Base-by-base conservation (phyloP, 1,140 invertebrate genomes). In the Wasmannia auropunctata region DNA sequence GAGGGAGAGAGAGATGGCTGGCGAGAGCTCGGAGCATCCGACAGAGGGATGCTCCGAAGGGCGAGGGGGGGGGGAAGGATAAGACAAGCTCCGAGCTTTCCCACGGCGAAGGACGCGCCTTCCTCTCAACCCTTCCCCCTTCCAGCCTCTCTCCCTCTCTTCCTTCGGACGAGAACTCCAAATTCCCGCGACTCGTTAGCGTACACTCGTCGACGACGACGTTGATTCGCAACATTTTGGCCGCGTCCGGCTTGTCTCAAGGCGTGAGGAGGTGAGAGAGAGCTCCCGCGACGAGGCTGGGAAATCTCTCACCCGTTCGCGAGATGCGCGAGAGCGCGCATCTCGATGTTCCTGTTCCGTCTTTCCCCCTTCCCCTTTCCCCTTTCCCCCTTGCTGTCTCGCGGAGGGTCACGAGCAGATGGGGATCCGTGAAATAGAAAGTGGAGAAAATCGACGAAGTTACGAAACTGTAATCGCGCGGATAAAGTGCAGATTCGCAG, bases 251-350 rank as follows among this genome's bases (percentile, higher is more conserved):
- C n/a, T n/a, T n/a, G n/a, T n/a, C n/a, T n/a, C n/a, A n/a, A n/a
- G n/a, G n/a, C n/a, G n/a, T n/a, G n/a, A n/a, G n/a, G n/a, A n/a
- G n/a, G n/a, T n/a, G n/a, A n/a, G n/a, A n/a, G n/a, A n/a, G n/a
- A n/a, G n/a, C n/a, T 46, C 11, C 5, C 37, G 37, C 4, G 5
- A 54, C 14, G 22, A 22, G 22, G 51, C 22, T n/a, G n/a, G 51
- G 51, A 3, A 54, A n/a, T 58, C 56, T 58, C 22, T 54, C 2
- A 6, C 6, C n/a, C 10, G 56, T 58, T 43, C 37, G n/a, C 63
- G 63, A 65, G 63, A 43, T 67, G 63, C n/a, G n/a, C n/a, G n/a
- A n/a, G n/a, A n/a, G 6, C 51, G n/a, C 63, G 37, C 63, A 67
- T 67, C 63, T 67, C 37, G n/a, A 65, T 11, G 63, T 43, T 43